Percentiles rank a stretch among this genome's conserved stretches.
phyloP scores from a whole-genome alignment of 2,113 vertebrate genomes.

The Proterorhinus semilunaris region DNA sequence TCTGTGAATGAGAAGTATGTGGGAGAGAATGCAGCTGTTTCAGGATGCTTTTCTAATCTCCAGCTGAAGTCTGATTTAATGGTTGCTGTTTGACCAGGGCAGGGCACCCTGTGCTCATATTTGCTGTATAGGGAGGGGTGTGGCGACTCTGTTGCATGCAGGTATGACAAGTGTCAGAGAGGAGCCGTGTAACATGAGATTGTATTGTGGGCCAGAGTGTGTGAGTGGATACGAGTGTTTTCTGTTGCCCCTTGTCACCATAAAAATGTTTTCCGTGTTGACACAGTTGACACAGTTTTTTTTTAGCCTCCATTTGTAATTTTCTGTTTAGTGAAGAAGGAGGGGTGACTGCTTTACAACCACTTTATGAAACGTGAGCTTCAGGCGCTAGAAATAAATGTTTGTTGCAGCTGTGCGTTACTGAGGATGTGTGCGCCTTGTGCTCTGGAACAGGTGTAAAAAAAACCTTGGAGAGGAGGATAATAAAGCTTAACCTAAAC shows the following conservation, averaged over 20 bases:
- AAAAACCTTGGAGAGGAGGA: slow-evolving; percentile 4
- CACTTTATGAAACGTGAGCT: slow-evolving; percentile 68
- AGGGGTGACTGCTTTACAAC: slow-evolving; percentile 40
- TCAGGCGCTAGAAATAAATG: slow-evolving; percentile 38
- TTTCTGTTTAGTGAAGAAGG: slow-evolving; percentile 42
- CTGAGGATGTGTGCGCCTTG: neutral
- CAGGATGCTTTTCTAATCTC: slow-evolving; percentile 68
- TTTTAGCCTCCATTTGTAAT: slow-evolving; percentile 74
- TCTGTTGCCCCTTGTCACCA: slow-evolving; percentile 31
- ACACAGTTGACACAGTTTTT: slow-evolving; percentile 76
- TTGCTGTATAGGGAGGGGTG: slow-evolving; percentile 46
- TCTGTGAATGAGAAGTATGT: slow-evolving; percentile 46
- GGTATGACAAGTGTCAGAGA: slow-evolving; percentile 70
- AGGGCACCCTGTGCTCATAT: slow-evolving; percentile 55
- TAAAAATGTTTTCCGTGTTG: slow-evolving; percentile 73
- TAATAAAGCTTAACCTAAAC: neutral
- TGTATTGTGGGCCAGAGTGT: slow-evolving; percentile 44
- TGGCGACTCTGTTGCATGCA: slow-evolving; percentile 65
- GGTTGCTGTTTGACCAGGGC: slow-evolving; percentile 57
- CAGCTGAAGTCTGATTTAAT: slow-evolving; percentile 61
- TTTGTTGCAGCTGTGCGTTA: slow-evolving; percentile 64
- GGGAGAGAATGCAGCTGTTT: slow-evolving; percentile 63
- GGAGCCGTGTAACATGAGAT: slow-evolving; percentile 60
- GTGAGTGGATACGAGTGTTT: slow-evolving; percentile 38
- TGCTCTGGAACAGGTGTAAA: slow-evolving; percentile 41